A percentile compares a stretch with the other conserved stretches of the same genome.
phyloP scores from a whole-genome alignment of 1,140 invertebrate species.

The Leptopilina boulardi region DNA sequence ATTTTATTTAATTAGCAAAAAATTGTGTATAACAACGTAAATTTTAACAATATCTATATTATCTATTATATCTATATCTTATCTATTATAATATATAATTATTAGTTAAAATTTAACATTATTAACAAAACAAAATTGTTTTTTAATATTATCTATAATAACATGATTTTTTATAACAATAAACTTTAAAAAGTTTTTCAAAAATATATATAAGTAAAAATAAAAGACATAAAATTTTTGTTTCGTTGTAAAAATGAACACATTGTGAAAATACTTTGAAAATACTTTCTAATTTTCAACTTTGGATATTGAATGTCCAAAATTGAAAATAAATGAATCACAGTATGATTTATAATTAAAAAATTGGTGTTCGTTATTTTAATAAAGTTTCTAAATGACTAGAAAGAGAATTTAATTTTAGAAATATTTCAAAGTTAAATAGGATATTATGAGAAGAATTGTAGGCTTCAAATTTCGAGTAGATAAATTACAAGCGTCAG shows the following conservation, averaged over 20 bases:
- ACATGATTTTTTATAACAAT: no score
- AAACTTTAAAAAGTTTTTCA: no score
- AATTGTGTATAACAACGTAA: neutral
- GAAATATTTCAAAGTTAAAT: neutral
- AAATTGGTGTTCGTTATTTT: neutral
- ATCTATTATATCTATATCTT: neutral
- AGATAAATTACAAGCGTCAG: constrained; percentile 86
- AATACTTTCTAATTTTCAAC: no score
- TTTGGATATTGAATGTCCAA: no score
- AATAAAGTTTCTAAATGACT: neutral
- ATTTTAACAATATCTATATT: neutral
- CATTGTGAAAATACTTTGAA: neutral
- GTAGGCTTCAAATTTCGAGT: neutral
- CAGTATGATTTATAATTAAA: neutral
- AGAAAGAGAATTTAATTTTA: neutral
- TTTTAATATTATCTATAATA: no score
- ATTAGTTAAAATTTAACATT: no score
- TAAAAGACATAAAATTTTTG: neutral
- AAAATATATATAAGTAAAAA: no score
- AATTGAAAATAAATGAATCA: neutral
- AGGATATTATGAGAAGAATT: neutral
- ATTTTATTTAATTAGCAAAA: constrained; percentile 15
- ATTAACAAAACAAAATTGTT: no score
- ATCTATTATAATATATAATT: no score
- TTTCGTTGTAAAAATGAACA: neutral